Evolutionary conservation across 2,797 vertebrate species (phyloP).

Genomic region (Heterohyrax brucei): DNA sequence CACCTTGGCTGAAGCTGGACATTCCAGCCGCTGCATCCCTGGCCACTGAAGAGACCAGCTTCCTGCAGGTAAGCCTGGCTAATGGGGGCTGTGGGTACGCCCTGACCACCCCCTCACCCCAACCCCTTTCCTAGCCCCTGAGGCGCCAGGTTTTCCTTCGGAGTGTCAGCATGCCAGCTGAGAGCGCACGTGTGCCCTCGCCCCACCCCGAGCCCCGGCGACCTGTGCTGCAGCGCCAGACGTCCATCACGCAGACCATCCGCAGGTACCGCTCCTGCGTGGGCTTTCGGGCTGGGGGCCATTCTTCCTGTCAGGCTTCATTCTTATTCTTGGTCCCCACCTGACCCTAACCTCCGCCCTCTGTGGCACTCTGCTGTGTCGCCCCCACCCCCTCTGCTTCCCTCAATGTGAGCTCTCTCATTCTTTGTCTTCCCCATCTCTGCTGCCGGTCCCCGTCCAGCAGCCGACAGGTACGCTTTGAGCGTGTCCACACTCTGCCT

Average conservation of each 20-base stretch:
- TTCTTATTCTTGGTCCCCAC: background rate
- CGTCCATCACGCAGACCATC: constrained; percentile 99
- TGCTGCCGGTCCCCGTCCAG: constrained; percentile 90
- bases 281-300: background rate
- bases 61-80: constrained; percentile 93
- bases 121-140: constrained; percentile 89
- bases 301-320: background rate
- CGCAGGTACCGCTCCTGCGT: constrained; percentile 92
- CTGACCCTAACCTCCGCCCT: background rate
- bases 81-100: background rate
- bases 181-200: constrained; percentile 94
- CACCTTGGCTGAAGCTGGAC: constrained; percentile 97
- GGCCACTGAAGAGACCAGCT: constrained; percentile 91
- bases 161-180: constrained; percentile 97
- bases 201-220: constrained; percentile 92
- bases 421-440: constrained; percentile 53
- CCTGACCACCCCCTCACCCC: background rate
- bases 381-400: constrained; percentile 16
- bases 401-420: constrained; percentile 33
- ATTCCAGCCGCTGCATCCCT: constrained; percentile 92
- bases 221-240: constrained; percentile 95
- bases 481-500: constrained; percentile 97
- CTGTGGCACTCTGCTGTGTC: background rate
- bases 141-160: constrained; percentile 96
- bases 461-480: constrained; percentile 98